phyloP scores from a whole-genome alignment of 2,797 vertebrate genomes.

The Cossypha polioptera region DNA sequence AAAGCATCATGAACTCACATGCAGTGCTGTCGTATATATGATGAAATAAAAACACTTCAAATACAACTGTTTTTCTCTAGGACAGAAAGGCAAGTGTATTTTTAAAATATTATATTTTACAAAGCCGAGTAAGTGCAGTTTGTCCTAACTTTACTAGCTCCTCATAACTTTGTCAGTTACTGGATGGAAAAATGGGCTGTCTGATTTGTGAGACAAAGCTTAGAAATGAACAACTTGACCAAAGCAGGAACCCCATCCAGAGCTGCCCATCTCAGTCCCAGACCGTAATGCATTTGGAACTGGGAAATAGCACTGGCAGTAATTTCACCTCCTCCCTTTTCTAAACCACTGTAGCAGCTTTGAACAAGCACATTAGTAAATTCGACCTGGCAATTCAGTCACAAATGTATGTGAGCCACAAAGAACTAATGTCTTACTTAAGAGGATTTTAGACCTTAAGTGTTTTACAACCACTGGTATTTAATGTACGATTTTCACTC shows the following conservation, averaged over 20 bases:
- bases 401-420: neutral
- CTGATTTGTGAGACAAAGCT: neutral
- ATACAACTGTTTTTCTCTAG: neutral
- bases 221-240: neutral
- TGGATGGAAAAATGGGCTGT: neutral
- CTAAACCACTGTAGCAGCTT: neutral
- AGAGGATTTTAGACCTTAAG: neutral
- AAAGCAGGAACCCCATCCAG: neutral
- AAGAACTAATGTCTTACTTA: neutral
- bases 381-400: neutral
- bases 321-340: neutral
- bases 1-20: neutral
- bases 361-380: neutral
- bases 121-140: neutral
- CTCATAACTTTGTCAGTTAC: neutral
- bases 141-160: neutral
- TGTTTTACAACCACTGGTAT: neutral
- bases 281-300: rapidly evolving
- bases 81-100: neutral
- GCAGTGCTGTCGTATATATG: neutral
- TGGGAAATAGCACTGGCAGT: neutral
- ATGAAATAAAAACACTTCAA: neutral
- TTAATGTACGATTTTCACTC: neutral
- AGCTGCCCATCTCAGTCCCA: neutral
- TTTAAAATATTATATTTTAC: neutral